These are phyloP conservation scores for Oconnorella tubifera DNA, from an alignment of 2,888 invertebrate genomes.

Conservation along the genomic window DNA sequence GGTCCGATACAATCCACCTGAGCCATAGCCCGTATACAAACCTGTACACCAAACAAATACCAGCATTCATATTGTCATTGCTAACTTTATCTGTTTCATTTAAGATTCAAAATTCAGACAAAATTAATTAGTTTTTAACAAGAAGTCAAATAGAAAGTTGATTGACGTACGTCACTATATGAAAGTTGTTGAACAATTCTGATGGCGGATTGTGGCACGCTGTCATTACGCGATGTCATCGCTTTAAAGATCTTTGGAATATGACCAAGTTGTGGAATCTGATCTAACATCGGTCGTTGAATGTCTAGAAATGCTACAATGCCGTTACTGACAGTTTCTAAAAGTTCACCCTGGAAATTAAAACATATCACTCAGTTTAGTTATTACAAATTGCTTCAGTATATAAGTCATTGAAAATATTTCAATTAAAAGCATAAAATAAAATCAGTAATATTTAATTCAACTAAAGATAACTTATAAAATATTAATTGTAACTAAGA, in stretches of 20 bases:
- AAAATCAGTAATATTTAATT: constrained; percentile 12
- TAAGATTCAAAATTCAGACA: no score
- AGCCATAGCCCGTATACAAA: constrained; percentile 58
- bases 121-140: no score
- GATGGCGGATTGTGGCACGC: constrained; percentile 74
- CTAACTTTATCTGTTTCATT: no score
- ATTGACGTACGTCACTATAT: constrained; percentile 70
- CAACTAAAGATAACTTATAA: no score
- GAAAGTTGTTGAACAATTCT: constrained; percentile 83
- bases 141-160: no score
- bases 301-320: constrained; percentile 78
- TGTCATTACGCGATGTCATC: constrained; percentile 64
- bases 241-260: constrained; percentile 58
- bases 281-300: constrained; percentile 81
- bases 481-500: no score
- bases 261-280: constrained; percentile 59
- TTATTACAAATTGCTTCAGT: no score
- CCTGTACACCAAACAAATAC: no score
- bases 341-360: constrained; percentile 45
- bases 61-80: no score
- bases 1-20: constrained; percentile 86
- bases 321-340: constrained; percentile 68
- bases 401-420: no score
- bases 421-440: no score
- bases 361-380: no score